These are phyloP conservation scores for Hyla sarda DNA, from an alignment of 2,113 vertebrate genomes.

Conservation along the genomic window DNA sequence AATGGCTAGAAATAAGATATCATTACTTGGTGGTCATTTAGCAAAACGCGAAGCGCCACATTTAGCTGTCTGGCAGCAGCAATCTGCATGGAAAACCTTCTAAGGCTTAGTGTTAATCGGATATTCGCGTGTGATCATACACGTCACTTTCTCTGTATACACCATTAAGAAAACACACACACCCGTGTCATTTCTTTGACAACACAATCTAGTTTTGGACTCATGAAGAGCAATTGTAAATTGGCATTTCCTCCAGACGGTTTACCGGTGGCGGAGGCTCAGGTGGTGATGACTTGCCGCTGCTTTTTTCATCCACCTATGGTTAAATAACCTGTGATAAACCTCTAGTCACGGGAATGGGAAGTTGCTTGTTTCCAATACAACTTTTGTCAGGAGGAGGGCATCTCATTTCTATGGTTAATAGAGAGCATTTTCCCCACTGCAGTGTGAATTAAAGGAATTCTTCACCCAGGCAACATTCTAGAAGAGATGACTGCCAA, in stretches of 20 bases:
- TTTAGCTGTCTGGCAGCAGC: not conserved
- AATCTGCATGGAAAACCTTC: not conserved
- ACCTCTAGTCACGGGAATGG: slow-evolving; percentile 66
- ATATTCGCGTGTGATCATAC: slow-evolving; percentile 13
- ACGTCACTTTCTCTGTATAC: slow-evolving; percentile 35
- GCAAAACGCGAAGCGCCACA: not conserved
- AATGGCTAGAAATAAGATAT: not conserved
- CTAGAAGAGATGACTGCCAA: slow-evolving; percentile 23
- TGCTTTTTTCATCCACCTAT: slow-evolving; percentile 60
- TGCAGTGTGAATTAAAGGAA: slow-evolving; percentile 44
- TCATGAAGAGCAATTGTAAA: slow-evolving; percentile 67
- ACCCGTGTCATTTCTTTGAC: slow-evolving; percentile 64
- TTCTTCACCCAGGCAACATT: slow-evolving; percentile 40
- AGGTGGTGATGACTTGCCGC: slow-evolving; percentile 59
- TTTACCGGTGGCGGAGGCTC: slow-evolving; percentile 64
- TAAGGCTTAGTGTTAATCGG: slow-evolving; percentile 18
- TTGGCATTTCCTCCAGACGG: slow-evolving; percentile 65
- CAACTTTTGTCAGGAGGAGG: slow-evolving; percentile 64
- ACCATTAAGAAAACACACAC: slow-evolving; percentile 25
- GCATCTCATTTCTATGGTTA: slow-evolving; percentile 59
- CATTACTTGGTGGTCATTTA: not conserved
- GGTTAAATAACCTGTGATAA: slow-evolving; percentile 65
- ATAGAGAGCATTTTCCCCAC: slow-evolving; percentile 57
- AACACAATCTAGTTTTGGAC: slow-evolving; percentile 64
- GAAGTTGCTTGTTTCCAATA: slow-evolving; percentile 60